These are phyloP conservation scores for Xestobium rufovillosum DNA, from an alignment of 2,888 invertebrate genomes.

Conservation along the genomic window DNA sequence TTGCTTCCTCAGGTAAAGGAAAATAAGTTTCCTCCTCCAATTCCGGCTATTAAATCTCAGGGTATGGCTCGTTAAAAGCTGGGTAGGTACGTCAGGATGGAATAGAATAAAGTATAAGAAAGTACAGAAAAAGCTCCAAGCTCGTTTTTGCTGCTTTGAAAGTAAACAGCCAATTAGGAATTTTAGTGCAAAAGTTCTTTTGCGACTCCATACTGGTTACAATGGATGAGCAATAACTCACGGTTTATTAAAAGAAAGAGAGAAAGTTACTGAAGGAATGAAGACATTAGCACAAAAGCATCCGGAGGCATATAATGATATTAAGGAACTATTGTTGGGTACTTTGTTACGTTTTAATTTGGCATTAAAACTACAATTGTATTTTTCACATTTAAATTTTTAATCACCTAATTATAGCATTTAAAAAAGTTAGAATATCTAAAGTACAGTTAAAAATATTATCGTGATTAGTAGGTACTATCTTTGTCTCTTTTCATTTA, in stretches of 20 bases:
- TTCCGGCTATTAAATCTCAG: background rate
- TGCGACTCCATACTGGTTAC: background rate
- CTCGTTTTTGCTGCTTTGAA: conserved; percentile 5
- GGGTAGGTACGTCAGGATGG: conserved; percentile 2
- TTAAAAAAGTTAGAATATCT: too few relatives aligned
- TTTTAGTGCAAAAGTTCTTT: background rate
- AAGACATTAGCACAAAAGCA: conserved; percentile 1
- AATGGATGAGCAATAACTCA: conserved; percentile 1
- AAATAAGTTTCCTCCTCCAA: conserved; percentile 4
- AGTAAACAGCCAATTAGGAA: conserved; percentile 3
- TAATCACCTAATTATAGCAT: too few relatives aligned
- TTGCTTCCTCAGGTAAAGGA: too few relatives aligned
- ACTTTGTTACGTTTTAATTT: too few relatives aligned
- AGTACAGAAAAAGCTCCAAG: conserved; percentile 4
- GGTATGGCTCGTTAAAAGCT: conserved; percentile 4
- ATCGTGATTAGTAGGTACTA: too few relatives aligned
- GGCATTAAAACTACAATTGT: too few relatives aligned
- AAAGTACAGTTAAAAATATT: too few relatives aligned
- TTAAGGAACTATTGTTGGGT: conserved; percentile 5
- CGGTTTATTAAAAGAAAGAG: conserved; percentile 1
- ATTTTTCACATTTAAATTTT: too few relatives aligned
- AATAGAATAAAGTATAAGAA: conserved; percentile 6
- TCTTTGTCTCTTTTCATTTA: too few relatives aligned
- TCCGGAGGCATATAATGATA: conserved; percentile 2
- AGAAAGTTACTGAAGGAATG: background rate